Base-by-base conservation (phyloP, 2,797 vertebrate species). In the Pseudochaenichthys georgianus region DNA sequence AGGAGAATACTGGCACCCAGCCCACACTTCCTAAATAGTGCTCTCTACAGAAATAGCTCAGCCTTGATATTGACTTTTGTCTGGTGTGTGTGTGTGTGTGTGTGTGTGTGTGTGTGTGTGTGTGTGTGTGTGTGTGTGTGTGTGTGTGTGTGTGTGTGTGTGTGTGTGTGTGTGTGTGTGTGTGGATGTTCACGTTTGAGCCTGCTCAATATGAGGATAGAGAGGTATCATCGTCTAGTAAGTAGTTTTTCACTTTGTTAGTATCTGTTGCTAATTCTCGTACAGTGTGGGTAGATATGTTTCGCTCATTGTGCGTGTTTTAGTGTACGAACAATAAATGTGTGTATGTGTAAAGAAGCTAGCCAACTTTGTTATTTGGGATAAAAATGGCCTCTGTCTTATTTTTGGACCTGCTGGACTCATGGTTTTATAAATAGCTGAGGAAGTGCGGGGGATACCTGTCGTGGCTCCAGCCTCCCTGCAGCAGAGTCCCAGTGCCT, bases 31-130 rank as follows among this genome's bases (percentile, higher is more conserved):
- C 93, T 94, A 94, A 95, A 95, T 92, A 93, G 88, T 89, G 85
- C 88, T 93, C 87, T 88, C 79, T 88, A 93, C 94, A 93, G 86
- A 95, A 95, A 95, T 95, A 95, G 91, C 94, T 92, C 91, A 90
- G 93, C 90, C 91, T 90, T 92, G 88, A 93, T 94, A 95, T 94
- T 94, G 92, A 93, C 93, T 94, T 93, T 92, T 93, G 88, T 90
- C 85, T 91, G 83, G n/a, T n/a, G n/a, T n/a, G n/a, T n/a, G n/a
- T n/a, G n/a, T n/a, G n/a, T n/a, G n/a, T n/a, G n/a, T n/a, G n/a
- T n/a, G n/a, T n/a, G n/a, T n/a, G n/a, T n/a, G 77, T 78, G 71
- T 73, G 85, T 41, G 17, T 34, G 53, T 71, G 68, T 38, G 34
- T 38, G 34, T 38, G 34, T 38, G 34, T 8, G 34, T 38, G 7